Percentiles rank a stretch among this genome's conserved stretches.
Conservation (phyloP, 2,888 invertebrate species). For the Strigamia crassipes region DNA sequence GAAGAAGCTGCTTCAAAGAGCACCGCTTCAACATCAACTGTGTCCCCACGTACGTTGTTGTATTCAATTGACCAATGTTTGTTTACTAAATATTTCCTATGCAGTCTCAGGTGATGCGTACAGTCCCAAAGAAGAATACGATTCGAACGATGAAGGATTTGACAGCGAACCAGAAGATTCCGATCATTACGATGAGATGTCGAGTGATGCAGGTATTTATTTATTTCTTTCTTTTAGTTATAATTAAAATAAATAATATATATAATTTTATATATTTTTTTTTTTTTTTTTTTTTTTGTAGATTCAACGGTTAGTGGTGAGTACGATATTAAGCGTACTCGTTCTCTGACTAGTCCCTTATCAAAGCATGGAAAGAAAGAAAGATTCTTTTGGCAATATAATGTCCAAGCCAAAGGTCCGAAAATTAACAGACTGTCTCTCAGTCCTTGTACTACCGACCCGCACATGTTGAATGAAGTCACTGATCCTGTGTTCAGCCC, state of each 20-base stretch:
- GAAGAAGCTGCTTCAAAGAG: conserved; percentile 8
- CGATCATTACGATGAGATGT: conserved; percentile 80
- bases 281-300: conserved; percentile 46
- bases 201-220: conserved; percentile 73
- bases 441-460: conserved; percentile 79
- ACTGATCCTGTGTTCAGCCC: conserved; percentile 97
- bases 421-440: conserved; percentile 88
- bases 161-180: conserved; percentile 69
- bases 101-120: neutral
- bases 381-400: conserved; percentile 97
- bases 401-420: conserved; percentile 96
- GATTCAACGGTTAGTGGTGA: conserved; percentile 57
- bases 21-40: neutral
- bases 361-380: conserved; percentile 68
- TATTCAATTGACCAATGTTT: neutral
- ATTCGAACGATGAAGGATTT: conserved; percentile 81
- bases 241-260: too few relatives aligned
- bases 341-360: conserved; percentile 51
- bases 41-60: neutral
- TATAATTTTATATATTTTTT: neutral
- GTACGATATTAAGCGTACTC: conserved; percentile 52
- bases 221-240: neutral
- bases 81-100: neutral
- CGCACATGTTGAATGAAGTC: conserved; percentile 84
- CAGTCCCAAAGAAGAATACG: conserved; percentile 44